phyloP scores from a whole-genome alignment of 1,140 invertebrate species.

The Sycophila sp. region DNA sequence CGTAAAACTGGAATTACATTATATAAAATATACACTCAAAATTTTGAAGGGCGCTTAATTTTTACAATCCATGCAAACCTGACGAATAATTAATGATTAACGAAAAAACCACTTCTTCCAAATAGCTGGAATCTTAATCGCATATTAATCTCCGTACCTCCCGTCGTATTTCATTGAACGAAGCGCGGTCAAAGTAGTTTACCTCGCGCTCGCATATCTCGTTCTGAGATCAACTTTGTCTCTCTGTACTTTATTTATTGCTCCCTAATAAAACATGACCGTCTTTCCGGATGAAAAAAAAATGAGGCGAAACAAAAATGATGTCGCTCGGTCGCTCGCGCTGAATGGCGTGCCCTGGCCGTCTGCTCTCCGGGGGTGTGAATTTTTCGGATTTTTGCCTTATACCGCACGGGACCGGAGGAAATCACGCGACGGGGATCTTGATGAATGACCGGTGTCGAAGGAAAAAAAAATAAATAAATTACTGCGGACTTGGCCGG shows the following conservation, averaged over 20 bases:
- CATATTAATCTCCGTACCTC: too few relatives aligned
- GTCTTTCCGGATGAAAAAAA: not conserved
- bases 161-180: too few relatives aligned
- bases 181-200: not conserved
- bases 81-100: too few relatives aligned
- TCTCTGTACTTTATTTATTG: constrained; percentile 41
- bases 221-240: constrained; percentile 39
- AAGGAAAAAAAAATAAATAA: not conserved
- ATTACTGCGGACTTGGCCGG: not conserved
- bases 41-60: too few relatives aligned
- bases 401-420: not conserved
- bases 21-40: too few relatives aligned
- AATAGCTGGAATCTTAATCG: too few relatives aligned
- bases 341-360: not conserved
- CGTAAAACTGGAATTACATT: too few relatives aligned
- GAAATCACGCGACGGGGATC: constrained; percentile 7
- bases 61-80: too few relatives aligned
- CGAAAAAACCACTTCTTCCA: too few relatives aligned
- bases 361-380: not conserved
- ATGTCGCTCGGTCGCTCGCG: not conserved
- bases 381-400: constrained; percentile 11
- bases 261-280: constrained; percentile 43
- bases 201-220: constrained; percentile 30
- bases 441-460: constrained; percentile 12
- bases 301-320: not conserved